These are phyloP conservation scores for Nesoenas mayeri DNA, from an alignment of 2,113 vertebrate genomes.

Conservation along the genomic window DNA sequence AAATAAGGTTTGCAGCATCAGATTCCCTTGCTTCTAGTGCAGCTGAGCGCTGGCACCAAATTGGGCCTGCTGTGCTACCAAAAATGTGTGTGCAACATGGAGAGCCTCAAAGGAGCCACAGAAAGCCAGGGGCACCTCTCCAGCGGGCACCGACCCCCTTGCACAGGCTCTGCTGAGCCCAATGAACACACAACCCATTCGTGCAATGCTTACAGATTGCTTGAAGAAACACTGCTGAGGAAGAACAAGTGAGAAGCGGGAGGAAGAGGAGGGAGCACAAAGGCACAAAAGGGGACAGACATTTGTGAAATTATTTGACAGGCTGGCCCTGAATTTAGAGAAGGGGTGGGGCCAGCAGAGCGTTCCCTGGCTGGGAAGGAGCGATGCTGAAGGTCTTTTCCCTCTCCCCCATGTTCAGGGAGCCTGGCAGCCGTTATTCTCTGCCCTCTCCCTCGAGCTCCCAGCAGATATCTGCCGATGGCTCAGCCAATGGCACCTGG, in stretches of 20 bases:
- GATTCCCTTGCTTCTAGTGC: background rate
- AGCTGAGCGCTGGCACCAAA: background rate
- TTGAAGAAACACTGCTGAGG: background rate
- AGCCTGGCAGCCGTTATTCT: background rate
- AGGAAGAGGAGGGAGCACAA: background rate
- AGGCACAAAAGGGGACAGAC: background rate
- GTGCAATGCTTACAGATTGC: background rate
- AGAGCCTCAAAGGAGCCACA: background rate
- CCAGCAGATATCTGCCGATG: background rate
- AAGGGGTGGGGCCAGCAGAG: background rate
- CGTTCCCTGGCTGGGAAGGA: background rate
- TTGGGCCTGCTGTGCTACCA: background rate
- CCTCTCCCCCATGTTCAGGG: accelerated
- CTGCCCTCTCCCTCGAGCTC: background rate
- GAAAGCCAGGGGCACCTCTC: background rate
- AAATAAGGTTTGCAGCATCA: background rate
- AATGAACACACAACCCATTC: accelerated
- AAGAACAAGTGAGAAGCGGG: background rate
- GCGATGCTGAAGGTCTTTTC: background rate
- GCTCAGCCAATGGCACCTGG: background rate
- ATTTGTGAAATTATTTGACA: background rate
- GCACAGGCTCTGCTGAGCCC: background rate
- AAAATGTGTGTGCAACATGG: accelerated
- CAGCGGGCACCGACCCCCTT: background rate
- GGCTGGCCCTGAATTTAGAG: background rate